Evolutionary conservation across 2,113 vertebrate species (phyloP), one percentile per base, ranked within the genome.

Genomic region (Daubentonia madagascariensis): DNA sequence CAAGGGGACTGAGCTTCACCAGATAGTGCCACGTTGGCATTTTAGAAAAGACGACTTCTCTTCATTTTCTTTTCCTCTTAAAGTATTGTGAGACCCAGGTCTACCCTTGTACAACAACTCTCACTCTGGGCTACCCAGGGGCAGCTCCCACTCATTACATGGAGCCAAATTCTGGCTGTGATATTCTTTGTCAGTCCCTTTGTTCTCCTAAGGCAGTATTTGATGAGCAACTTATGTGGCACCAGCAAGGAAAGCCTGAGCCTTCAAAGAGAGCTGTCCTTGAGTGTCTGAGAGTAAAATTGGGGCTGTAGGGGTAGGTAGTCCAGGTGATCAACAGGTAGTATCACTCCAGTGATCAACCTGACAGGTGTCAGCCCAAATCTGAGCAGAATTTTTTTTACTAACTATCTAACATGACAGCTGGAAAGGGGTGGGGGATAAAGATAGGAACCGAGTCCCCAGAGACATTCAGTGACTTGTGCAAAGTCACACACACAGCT

Each of bases 21-120:
- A 96, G 70, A 97, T 91, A 89, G 35, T 80, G 63, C 91, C 96
- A 97, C 89, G 70, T 84, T 35, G 30, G 93, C 89, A 91, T 86
- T 97, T 94, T 81, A 14, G 54, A 79, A 93, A 78, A 86, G 37
- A 89, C 50, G 28, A 59, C 28, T 75, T 85, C 6, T n/a, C 61
- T 92, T 57, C 22, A 40, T 86, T 98, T 91, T 90, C 43, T 90
- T 94, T 97, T 94, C 91, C 22, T 94, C 83, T 67, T 79, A 79
- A 83, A 83, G 9, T 63, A 59, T 57, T 65, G 6, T 30, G 40
- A n/a, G 48, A 94, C 35, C 17, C 48, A 70, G 81, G 30, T 59
- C 52, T 45, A 54, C 20, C 6, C 22, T 88, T 91, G 35, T 59
- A 75, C 52, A 92, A 63, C 12, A 90, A 50, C 61, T 84, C 45